Evolutionary conservation across 2,888 invertebrate genomes (phyloP).

Genomic region (Microchrysa polita): DNA sequence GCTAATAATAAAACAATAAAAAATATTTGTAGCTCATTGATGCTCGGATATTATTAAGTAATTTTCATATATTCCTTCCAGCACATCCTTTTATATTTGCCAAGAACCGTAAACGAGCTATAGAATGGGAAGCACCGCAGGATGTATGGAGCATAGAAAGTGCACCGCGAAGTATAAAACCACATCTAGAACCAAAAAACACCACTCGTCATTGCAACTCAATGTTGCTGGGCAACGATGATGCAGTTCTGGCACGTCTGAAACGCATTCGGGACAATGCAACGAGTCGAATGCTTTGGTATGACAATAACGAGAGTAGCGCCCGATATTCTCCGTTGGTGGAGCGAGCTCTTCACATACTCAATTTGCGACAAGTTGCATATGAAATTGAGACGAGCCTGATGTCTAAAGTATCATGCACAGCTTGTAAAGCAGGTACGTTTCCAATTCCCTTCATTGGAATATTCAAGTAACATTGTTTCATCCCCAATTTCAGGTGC

Average conservation of each 20-base stretch:
- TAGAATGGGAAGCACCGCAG: slow-evolving; percentile 60
- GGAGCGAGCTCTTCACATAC: slow-evolving; percentile 81
- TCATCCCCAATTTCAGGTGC: slow-evolving; percentile 67
- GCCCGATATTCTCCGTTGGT: slow-evolving; percentile 81
- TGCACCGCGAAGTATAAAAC: slow-evolving; percentile 61
- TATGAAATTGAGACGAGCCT: slow-evolving; percentile 90
- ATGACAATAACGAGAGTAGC: slow-evolving; percentile 70
- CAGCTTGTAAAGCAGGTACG: slow-evolving; percentile 83
- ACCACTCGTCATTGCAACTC: slow-evolving; percentile 57
- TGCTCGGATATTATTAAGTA: too few species aligned
- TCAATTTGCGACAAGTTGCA: slow-evolving; percentile 86
- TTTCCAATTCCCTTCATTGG: neutral
- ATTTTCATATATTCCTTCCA: neutral
- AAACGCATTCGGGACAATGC: slow-evolving; percentile 56
- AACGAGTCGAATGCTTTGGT: slow-evolving; percentile 73
- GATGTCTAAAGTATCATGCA: slow-evolving; percentile 91
- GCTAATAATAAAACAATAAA: too few species aligned
- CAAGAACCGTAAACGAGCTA: slow-evolving; percentile 55
- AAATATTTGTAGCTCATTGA: too few species aligned
- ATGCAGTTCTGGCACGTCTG: slow-evolving; percentile 59
- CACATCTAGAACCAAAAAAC: slow-evolving; percentile 58
- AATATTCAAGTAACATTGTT: neutral
- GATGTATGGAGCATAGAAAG: slow-evolving; percentile 61
- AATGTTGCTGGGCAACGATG: slow-evolving; percentile 56
- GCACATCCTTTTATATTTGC: slow-evolving; percentile 33